Evolutionary conservation across 2,888 invertebrate species (phyloP).

Genomic region (Sepiola atlantica): DNA sequence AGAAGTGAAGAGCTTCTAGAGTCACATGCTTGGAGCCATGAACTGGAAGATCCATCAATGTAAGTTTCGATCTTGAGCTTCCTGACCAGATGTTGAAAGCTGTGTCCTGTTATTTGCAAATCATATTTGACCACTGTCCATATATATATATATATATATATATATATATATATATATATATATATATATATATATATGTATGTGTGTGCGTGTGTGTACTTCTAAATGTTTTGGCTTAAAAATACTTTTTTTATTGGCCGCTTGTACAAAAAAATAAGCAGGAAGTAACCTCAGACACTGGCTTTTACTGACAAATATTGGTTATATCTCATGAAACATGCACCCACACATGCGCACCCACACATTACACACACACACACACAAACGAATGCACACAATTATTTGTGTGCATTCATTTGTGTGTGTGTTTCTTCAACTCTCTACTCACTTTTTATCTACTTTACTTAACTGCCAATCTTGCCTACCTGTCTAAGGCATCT

Average conservation of each 20-base stretch:
- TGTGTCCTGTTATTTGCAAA: slow-evolving; percentile 44
- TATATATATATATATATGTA: slow-evolving; percentile 19
- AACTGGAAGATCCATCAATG: slow-evolving; percentile 45
- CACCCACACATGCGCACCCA: background rate
- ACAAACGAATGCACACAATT: background rate
- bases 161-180: slow-evolving; percentile 10
- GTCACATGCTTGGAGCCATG: slow-evolving; percentile 44
- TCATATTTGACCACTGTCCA: slow-evolving; percentile 40
- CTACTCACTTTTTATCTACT: background rate
- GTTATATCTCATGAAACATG: background rate
- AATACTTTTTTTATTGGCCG: slow-evolving; percentile 23
- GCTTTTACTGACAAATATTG: slow-evolving; percentile 36
- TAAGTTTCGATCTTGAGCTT: slow-evolving; percentile 44
- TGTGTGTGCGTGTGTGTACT: background rate
- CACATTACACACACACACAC: background rate
- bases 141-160: background rate
- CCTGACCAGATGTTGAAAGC: slow-evolving; percentile 45
- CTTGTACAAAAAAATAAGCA: slow-evolving; percentile 38
- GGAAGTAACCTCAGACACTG: slow-evolving; percentile 45
- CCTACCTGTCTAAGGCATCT: background rate
- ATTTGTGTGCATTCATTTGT: background rate
- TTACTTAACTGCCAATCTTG: background rate
- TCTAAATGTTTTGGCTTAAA: slow-evolving; percentile 38
- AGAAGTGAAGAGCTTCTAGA: slow-evolving; percentile 45
- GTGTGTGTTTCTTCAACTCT: background rate